phyloP scores from a whole-genome alignment of 2,888 invertebrate species.

The Ferrisia virgata region DNA sequence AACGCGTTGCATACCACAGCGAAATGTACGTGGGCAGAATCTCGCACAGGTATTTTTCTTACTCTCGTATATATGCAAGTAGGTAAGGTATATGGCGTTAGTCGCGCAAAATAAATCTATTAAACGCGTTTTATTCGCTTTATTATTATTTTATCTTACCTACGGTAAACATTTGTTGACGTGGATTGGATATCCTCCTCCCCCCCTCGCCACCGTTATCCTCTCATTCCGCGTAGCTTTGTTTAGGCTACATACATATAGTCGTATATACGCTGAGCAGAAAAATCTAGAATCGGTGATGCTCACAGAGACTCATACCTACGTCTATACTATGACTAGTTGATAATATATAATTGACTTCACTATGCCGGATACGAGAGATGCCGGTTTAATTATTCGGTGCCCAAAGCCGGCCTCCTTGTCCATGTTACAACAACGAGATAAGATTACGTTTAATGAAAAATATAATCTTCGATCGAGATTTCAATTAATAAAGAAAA shows the following conservation, averaged over 20 bases:
- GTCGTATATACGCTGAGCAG: too few relatives aligned
- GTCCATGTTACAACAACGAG: not conserved
- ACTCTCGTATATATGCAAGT: too few relatives aligned
- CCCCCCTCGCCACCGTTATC: not conserved
- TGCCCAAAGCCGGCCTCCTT: not conserved
- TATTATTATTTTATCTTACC: not conserved
- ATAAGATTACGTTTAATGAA: not conserved
- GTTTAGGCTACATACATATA: too few relatives aligned
- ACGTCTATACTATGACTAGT: too few relatives aligned
- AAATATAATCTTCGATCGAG: not conserved
- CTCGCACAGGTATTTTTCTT: not conserved
- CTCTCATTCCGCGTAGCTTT: not conserved
- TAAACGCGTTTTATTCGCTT: not conserved
- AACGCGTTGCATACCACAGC: not conserved
- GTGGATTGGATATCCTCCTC: not conserved
- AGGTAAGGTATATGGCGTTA: conserved; percentile 1
- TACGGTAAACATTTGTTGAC: not conserved
- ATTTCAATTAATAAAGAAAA: not conserved
- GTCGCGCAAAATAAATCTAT: not conserved
- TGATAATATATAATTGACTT: not conserved
- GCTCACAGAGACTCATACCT: not conserved
- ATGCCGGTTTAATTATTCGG: not conserved
- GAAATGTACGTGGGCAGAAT: not conserved
- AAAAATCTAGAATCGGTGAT: not conserved
- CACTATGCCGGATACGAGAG: not conserved